Percentiles rank a stretch among this genome's conserved stretches.
These are phyloP conservation scores for Catharus bicknelli DNA, from an alignment of 2,113 vertebrate species.

Conservation along the genomic window DNA sequence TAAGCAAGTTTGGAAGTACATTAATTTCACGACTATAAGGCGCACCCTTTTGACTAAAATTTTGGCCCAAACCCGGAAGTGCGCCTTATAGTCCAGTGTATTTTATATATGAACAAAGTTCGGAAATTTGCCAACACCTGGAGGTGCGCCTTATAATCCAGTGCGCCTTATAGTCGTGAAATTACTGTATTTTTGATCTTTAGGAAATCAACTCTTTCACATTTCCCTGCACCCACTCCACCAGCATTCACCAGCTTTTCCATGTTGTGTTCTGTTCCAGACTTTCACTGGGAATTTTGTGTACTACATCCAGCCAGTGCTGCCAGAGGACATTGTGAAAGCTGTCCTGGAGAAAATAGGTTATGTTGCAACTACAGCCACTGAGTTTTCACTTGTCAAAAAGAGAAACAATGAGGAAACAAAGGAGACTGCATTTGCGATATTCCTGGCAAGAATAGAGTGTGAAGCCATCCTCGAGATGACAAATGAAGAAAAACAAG, in stretches of 20 bases:
- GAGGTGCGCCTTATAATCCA: too few species aligned
- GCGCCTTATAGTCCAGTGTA: too few species aligned
- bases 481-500: slow-evolving; percentile 56
- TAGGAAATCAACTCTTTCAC: background rate
- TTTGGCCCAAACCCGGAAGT: too few species aligned
- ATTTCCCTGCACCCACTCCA: background rate
- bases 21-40: too few species aligned
- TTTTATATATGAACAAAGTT: too few species aligned
- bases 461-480: slow-evolving; percentile 75
- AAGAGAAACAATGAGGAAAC: slow-evolving; percentile 65
- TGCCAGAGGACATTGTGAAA: slow-evolving; percentile 69
- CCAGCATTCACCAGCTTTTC: background rate
- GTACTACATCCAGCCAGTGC: slow-evolving; percentile 78
- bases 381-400: slow-evolving; percentile 75
- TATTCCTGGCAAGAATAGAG: slow-evolving; percentile 81
- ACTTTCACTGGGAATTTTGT: slow-evolving; percentile 86
- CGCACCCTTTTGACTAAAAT: too few species aligned
- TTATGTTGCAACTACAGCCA: slow-evolving; percentile 72
- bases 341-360: slow-evolving; percentile 80
- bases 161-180: too few species aligned
- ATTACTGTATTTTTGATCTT: background rate
- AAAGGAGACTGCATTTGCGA: slow-evolving; percentile 78
- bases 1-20: background rate
- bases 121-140: too few species aligned
- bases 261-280: slow-evolving; percentile 63